Base-by-base conservation (phyloP, 2,113 vertebrate genomes). In the Hippocampus guttulatus region DNA sequence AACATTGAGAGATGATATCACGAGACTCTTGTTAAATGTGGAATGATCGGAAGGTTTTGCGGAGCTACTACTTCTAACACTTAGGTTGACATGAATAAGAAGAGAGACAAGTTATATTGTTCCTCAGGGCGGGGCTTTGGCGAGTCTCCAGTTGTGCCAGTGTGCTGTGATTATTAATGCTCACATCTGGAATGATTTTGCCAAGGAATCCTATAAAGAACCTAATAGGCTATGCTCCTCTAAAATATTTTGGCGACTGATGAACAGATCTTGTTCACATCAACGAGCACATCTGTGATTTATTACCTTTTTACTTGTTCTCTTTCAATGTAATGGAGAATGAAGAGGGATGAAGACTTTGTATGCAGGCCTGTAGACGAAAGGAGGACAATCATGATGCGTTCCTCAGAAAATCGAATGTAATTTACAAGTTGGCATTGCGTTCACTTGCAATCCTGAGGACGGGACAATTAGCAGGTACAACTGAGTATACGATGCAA, bases 151-250 rank as follows among this genome's bases (percentile, higher is more conserved):
- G 78, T 75, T 38, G 20, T 75, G 82, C 80, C 74, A 77, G 69
- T 62, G 47, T 75, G 78, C 81, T 90, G 76, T 84, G 84, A 87
- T 90, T 89, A 90, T 86, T 88, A 88, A 77, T 77, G 75, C 67
- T 75, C 74, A 91, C 91, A 92, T 91, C 91, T 93, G 91, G 90
- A 86, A 81, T 70, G 76, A 78, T 78, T 92, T 92, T 91, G 87
- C 77, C 70, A 75, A 84, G 75, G 87, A 91, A 88, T 89, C 85
- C 87, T 89, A 90, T 92, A 90, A 92, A 91, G 77, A 71, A 79
- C 78, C 78, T 91, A 92, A 92, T 88, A 68, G 86, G 87, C 85
- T 88, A 82, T 70, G 85, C 85, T 88, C 83, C 75, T 80, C 75
- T 72, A 88, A 87, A 84, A 87, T 90, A 90, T 90, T 80, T 78